These are phyloP conservation scores for Silurus asotus DNA, from an alignment of 2,113 vertebrate species.

Conservation along the genomic window DNA sequence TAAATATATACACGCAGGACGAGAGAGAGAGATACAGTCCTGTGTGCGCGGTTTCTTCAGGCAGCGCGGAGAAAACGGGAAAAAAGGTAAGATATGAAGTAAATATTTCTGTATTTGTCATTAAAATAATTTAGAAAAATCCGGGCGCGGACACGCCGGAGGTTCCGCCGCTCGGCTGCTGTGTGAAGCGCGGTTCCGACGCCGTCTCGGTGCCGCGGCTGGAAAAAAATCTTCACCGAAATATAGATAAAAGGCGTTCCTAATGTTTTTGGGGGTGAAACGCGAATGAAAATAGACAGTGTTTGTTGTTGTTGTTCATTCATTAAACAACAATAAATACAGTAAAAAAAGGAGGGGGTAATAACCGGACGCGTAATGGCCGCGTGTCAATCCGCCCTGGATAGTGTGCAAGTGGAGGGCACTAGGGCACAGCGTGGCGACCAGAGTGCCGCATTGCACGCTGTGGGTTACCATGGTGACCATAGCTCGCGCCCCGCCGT, in stretches of 20 bases:
- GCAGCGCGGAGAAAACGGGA: not conserved
- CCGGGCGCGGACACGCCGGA: no score
- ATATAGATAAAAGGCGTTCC: no score
- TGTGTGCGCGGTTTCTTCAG: not conserved
- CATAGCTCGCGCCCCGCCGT: not conserved
- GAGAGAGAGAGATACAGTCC: not conserved
- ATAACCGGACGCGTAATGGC: not conserved
- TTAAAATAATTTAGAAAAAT: no score
- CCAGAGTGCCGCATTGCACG: not conserved
- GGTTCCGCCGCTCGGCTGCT: no score
- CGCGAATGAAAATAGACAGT: not conserved
- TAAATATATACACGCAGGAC: not conserved
- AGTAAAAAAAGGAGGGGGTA: constrained; percentile 45
- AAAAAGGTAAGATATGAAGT: not conserved
- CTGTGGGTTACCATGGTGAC: constrained; percentile 15
- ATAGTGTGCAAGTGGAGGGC: not conserved
- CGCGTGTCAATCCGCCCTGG: not conserved
- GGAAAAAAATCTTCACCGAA: no score
- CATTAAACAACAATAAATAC: not conserved
- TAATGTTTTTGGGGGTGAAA: no score
- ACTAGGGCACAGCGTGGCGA: not conserved
- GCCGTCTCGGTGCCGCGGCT: no score
- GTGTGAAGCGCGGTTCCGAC: no score
- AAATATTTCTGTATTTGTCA: no score
- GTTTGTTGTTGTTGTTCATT: not conserved